Evolutionary conservation across 1,140 invertebrate species (phyloP).

Genomic region (Melanaphis sacchari): DNA sequence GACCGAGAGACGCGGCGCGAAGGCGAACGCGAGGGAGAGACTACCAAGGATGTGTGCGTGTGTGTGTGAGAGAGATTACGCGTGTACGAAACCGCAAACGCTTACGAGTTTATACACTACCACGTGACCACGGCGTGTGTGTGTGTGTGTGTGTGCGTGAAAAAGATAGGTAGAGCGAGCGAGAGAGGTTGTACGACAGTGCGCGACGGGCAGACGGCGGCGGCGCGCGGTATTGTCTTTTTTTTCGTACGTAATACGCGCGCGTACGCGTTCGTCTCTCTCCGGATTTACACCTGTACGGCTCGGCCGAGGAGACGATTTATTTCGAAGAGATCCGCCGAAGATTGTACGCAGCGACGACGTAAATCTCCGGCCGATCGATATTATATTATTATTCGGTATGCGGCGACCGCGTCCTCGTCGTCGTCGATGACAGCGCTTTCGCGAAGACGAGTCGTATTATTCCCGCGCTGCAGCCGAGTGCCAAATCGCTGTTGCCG

Average conservation of each 20-base stretch:
- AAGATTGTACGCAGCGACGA: background rate
- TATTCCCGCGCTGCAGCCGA: background rate
- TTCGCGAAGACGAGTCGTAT: slow-evolving; percentile 22
- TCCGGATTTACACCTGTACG: background rate
- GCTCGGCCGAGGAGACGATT: slow-evolving; percentile 28
- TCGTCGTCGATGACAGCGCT: slow-evolving; percentile 13
- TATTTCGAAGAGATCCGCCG: slow-evolving; percentile 36
- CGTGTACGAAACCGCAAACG: background rate
- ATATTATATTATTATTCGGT: slow-evolving; percentile 54
- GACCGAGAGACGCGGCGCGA: background rate
- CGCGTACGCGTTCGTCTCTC: no score
- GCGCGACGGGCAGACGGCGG: background rate
- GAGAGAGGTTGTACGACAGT: background rate
- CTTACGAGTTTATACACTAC: background rate
- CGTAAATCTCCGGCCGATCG: slow-evolving; percentile 37
- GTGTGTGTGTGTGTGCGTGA: background rate
- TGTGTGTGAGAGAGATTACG: background rate
- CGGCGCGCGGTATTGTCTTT: slow-evolving; percentile 33
- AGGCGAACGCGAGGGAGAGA: background rate
- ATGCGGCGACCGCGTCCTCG: background rate
- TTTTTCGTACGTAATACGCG: background rate
- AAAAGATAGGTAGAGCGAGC: background rate
- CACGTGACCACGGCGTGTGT: background rate
- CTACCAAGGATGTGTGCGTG: no score
- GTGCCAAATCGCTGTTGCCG: slow-evolving; percentile 29